Conservation (phyloP, 35 echinoderm and acorn worm species). For the Chiridota heheva region DNA sequence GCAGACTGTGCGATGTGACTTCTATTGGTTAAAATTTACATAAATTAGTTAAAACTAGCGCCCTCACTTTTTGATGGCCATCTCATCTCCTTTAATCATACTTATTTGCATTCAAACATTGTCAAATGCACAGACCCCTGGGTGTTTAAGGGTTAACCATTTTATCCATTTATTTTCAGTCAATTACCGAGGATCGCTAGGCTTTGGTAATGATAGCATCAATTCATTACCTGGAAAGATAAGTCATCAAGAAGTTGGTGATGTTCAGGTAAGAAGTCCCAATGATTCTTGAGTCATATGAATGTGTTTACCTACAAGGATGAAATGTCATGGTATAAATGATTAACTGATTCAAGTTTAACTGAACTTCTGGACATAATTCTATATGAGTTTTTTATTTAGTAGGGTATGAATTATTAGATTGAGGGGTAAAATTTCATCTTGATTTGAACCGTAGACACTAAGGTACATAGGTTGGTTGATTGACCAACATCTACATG, state of each 20-base stretch:
- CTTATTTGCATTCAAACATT: not conserved
- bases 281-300: no score
- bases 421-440: no score
- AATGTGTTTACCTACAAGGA: no score
- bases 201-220: conserved; percentile 79
- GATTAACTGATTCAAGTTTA: no score
- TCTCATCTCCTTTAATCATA: not conserved
- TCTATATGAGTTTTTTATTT: no score
- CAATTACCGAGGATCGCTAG: conserved; percentile 83
- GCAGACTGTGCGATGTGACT: not conserved
- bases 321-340: no score
- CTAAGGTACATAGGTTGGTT: no score
- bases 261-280: conserved; percentile 70
- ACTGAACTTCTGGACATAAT: no score
- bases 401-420: no score
- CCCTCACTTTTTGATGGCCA: not conserved
- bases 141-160: not conserved
- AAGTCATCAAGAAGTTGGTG: conserved; percentile 69
- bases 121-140: no score
- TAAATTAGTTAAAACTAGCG: not conserved
- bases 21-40: not conserved
- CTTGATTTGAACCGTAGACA: no score
- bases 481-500: no score
- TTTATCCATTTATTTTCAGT: conserved; percentile 45
- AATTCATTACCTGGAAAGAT: conserved; percentile 71